Base-by-base conservation (phyloP, 2,797 vertebrate genomes). In the Phataginus tricuspis region DNA sequence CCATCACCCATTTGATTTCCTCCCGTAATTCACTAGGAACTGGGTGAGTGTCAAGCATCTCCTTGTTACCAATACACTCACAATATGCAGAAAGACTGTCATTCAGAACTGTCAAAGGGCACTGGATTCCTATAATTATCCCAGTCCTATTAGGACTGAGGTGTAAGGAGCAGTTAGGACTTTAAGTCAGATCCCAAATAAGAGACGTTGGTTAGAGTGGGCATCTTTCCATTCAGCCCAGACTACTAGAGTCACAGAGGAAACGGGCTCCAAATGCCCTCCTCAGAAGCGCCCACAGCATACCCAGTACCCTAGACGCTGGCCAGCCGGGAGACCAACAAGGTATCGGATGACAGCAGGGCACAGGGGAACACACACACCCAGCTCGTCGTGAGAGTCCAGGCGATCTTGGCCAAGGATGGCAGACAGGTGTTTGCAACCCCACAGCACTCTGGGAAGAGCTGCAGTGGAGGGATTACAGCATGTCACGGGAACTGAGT, bases 41-140 rank as follows among this genome's bases (percentile, higher is more conserved):
- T 0, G 15, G 57, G 14, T 10, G 4, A 16, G 37, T 1, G 21
- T 21, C 42, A 15, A 13, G 21, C 0, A 19, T 4, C 11, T 2
- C 57, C 53, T 23, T 5, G 0, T 55, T 14, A 55, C 51, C 25
- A 7, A 29, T 7, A 15, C 2, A n/a, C 45, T 66, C 14, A 0
- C 31, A 4, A 39, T 5, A 6, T 1, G 2, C 57, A 34, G 55
- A 14, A 31, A 61, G 1, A 7, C 55, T 2, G 1, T 11, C 5
- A 45, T 45, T 45, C 45, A 2, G 6, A 34, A 18, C 3, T 7
- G 1, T 2, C 10, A 3, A 3, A 7, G 61, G 13, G 9, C 42
- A 8, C 63, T 0, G 10, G 45, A 5, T 0, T 0, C 9, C 4
- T 0, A 3, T 8, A 9, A 6, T 29, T 3, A 0, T 2, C 7